Evolutionary conservation across 2,797 vertebrate species (phyloP).

Genomic region (Phrynocephalus vlangalii): DNA sequence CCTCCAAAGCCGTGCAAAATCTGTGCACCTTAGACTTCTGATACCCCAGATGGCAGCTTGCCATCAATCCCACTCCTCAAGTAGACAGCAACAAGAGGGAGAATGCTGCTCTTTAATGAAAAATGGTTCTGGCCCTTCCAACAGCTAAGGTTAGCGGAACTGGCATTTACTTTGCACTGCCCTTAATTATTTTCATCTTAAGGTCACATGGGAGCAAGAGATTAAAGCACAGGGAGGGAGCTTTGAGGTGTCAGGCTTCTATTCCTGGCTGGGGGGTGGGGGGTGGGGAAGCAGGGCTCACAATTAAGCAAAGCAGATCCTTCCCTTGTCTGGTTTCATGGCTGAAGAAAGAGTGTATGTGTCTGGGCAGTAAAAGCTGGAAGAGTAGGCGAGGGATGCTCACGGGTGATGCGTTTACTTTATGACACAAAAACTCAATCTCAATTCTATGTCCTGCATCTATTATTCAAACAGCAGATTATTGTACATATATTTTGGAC

Average conservation of each 20-base stretch:
- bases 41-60: background rate
- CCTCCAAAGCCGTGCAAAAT: background rate
- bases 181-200: background rate
- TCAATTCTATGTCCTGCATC: background rate
- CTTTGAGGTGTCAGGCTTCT: slow-evolving; percentile 1
- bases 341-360: background rate
- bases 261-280: background rate
- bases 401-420: background rate
- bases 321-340: background rate
- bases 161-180: slow-evolving; percentile 21
- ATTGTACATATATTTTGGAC: background rate
- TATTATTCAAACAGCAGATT: background rate
- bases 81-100: background rate
- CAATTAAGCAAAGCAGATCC: background rate
- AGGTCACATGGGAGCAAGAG: background rate
- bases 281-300: background rate
- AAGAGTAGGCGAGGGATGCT: background rate
- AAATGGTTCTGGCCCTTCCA: background rate
- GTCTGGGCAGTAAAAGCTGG: background rate
- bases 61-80: background rate
- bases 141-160: background rate
- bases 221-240: background rate
- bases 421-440: background rate
- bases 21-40: slow-evolving; percentile 1
- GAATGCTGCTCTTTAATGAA: background rate